These are phyloP conservation scores for Crotalus horridus DNA, from an alignment of 2,113 vertebrate genomes.

Conservation along the genomic window DNA sequence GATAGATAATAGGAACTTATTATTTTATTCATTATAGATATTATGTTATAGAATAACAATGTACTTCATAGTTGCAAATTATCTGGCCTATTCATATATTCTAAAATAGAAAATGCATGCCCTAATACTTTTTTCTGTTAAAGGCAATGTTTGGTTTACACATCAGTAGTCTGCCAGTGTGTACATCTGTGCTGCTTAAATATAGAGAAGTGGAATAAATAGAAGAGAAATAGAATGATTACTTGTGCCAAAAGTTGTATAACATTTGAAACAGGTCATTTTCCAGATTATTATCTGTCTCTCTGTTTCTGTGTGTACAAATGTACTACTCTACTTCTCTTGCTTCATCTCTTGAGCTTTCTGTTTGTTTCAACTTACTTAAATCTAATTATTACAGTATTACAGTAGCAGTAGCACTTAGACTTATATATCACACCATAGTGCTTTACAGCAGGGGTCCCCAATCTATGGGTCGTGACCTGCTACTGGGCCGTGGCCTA, in stretches of 20 bases:
- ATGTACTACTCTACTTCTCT: not conserved
- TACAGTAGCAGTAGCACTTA: not conserved
- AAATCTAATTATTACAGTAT: too few relatives aligned
- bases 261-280: not conserved
- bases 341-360: not conserved
- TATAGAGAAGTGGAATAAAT: not conserved
- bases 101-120: conserved; percentile 1
- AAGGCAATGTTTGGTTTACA: not conserved
- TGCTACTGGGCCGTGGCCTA: too few relatives aligned
- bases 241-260: not conserved
- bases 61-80: not conserved
- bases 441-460: too few relatives aligned
- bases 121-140: not conserved
- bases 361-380: not conserved
- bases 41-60: not conserved
- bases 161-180: not conserved
- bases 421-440: too few relatives aligned
- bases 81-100: not conserved
- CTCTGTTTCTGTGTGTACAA: not conserved
- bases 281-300: not conserved
- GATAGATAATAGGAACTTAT: conserved; percentile 31
- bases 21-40: conserved; percentile 33
- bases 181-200: not conserved
- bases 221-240: not conserved
- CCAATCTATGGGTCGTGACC: too few relatives aligned